Base-by-base conservation (phyloP, 2,797 vertebrate species). In the Lepus townsendii region DNA sequence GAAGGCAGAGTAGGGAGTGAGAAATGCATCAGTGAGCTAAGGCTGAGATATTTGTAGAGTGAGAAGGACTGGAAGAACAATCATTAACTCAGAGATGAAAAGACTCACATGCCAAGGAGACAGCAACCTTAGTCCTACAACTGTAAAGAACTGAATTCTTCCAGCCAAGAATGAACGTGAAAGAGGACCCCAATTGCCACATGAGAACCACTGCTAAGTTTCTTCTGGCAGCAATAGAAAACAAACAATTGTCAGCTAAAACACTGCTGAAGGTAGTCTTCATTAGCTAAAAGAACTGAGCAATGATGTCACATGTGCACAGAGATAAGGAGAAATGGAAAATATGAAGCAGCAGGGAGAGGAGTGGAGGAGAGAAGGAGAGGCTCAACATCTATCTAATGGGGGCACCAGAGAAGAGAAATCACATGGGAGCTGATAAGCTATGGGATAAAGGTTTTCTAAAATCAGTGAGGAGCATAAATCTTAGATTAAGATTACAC, bases 171-270 rank as follows among this genome's bases (percentile, higher is more conserved):
- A 4, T 7, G 32, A 71, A 6, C 24, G 83, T 54, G 60, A 27
- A 76, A 94, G 79, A 92, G 52, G 26, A 54, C 7, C 22, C 42
- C 1, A 63, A 80, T 7, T 30, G 11, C 42, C 3, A 3, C 7
- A 3, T 20, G 9, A 88, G 42, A 16, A 60, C 71, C 10, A 66
- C n/a, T 75, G 35, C 12, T 32, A 78, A 68, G 24, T 84, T 88
- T 84, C 66, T 75, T 80, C 84, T 4, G 19, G 63, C 8, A 76
- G 38, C 32, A 88, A 26, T 84, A 68, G 60, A 84, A 95, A 84
- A 54, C 12, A 52, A 88, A 50, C 52, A 50, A 68, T 47, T 77
- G 84, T 3, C 20, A 89, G 54, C 89, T 72, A 57, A 89, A 91
- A 83, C 30, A 50, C 9, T 76, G 16, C 38, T 88, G 35, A 78